These are phyloP conservation scores for Apogon talboti DNA, from an alignment of 2,797 vertebrate genomes.

Conservation along the genomic window DNA sequence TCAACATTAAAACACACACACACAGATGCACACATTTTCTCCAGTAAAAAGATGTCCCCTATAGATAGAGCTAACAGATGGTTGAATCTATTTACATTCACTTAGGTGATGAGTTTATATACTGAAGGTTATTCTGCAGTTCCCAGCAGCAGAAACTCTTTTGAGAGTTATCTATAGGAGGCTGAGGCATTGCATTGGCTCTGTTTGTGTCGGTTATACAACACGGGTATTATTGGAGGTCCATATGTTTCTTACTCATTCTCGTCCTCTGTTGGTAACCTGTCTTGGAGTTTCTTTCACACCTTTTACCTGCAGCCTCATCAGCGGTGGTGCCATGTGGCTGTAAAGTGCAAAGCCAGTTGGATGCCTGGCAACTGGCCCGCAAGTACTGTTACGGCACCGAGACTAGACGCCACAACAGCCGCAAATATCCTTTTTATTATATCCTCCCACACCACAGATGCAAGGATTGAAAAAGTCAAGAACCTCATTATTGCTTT, in stretches of 20 bases:
- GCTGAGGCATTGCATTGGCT: not conserved
- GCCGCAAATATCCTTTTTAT: constrained; percentile 39
- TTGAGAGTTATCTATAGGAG: constrained; percentile 23
- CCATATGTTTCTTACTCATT: not conserved
- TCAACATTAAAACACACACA: constrained; percentile 1
- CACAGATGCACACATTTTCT: constrained; percentile 9
- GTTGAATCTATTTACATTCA: constrained; percentile 61
- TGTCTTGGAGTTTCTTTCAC: constrained; percentile 1
- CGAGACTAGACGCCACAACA: constrained; percentile 23
- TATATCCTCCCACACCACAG: constrained; percentile 36
- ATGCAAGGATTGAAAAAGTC: constrained; percentile 35
- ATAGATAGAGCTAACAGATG: constrained; percentile 61
- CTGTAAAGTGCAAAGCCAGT: constrained; percentile 33
- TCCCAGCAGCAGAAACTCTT: constrained; percentile 24
- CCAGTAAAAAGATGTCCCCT: constrained; percentile 37
- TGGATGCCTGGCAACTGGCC: constrained; percentile 45
- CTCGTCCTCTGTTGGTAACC: constrained; percentile 15
- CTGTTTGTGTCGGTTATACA: constrained; percentile 9
- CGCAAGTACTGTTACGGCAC: constrained; percentile 16
- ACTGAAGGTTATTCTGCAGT: constrained; percentile 42
- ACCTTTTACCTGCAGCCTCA: constrained; percentile 16
- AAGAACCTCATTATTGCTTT: constrained; percentile 21
- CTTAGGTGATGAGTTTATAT: constrained; percentile 43
- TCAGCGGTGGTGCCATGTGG: constrained; percentile 31
- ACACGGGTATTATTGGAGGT: not conserved